These are phyloP conservation scores for Galerucella pusilla DNA, from an alignment of 2,888 invertebrate species.

Conservation along the genomic window DNA sequence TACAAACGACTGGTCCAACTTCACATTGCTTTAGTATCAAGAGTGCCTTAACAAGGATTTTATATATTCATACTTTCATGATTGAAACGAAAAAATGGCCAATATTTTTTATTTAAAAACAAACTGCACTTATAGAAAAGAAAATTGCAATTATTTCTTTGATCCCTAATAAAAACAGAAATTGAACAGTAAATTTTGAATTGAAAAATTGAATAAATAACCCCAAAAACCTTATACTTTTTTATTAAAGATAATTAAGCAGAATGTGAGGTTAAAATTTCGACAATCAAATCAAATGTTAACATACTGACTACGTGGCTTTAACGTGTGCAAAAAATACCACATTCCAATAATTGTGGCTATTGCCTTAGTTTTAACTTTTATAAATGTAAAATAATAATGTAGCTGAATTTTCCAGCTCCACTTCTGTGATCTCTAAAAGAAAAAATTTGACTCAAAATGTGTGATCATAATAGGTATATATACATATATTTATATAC, in stretches of 20 bases:
- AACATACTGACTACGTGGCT: constrained; percentile 14
- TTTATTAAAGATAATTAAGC: not conserved
- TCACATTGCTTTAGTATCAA: too few species aligned
- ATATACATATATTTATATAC: constrained; percentile 47
- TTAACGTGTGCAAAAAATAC: constrained; percentile 36
- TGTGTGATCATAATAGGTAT: constrained; percentile 59
- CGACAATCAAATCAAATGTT: constrained; percentile 15
- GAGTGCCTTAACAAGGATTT: too few species aligned
- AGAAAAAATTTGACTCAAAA: constrained; percentile 57
- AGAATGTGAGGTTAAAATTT: constrained; percentile 15
- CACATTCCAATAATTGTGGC: constrained; percentile 54
- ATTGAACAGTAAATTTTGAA: not conserved
- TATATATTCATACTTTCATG: too few species aligned
- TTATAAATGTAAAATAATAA: constrained; percentile 47
- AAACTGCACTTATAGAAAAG: not conserved
- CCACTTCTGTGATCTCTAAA: constrained; percentile 66
- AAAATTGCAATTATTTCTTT: not conserved
- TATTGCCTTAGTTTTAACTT: constrained; percentile 51
- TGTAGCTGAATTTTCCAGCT: constrained; percentile 60
- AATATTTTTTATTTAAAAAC: not conserved
- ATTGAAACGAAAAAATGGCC: too few species aligned
- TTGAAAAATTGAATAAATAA: not conserved
- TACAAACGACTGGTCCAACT: too few species aligned
- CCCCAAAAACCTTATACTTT: not conserved
- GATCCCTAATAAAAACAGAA: not conserved